Conservation (phyloP, 2,113 vertebrate genomes). For the Otolemur garnettii region DNA sequence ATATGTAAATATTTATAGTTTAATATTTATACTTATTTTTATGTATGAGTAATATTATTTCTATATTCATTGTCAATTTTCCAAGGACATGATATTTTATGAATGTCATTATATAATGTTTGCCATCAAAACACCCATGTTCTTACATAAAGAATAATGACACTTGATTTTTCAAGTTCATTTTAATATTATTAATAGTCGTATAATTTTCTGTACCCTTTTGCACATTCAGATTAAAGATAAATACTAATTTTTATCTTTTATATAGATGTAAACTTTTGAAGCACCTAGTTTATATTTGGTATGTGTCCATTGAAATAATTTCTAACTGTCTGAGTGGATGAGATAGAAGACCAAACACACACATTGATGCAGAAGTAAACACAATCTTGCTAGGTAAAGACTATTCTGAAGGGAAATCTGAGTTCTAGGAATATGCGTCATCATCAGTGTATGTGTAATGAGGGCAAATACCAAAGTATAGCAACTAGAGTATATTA, state of each 20-base stretch:
- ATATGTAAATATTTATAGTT: not conserved
- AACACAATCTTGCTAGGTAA: not conserved
- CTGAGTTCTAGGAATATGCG: not conserved
- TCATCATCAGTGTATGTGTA: not conserved
- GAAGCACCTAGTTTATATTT: not conserved
- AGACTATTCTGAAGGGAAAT: not conserved
- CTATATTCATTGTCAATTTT: not conserved
- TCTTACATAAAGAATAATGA: not conserved
- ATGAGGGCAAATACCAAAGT: constrained; percentile 24
- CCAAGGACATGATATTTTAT: not conserved
- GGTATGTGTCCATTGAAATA: not conserved
- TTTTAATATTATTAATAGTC: not conserved
- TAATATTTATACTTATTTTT: not conserved
- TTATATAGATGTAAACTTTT: not conserved
- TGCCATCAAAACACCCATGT: not conserved
- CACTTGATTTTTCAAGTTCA: not conserved
- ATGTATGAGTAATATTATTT: not conserved
- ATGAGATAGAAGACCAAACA: not conserved
- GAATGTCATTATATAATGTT: not conserved
- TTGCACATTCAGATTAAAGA: not conserved
- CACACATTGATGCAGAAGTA: not conserved
- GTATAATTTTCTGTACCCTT: not conserved
- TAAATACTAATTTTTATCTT: not conserved
- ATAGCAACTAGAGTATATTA: not conserved
- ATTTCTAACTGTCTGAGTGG: not conserved